These are phyloP conservation scores for Passer montanus DNA, from an alignment of 2,113 vertebrate genomes.

Conservation along the genomic window DNA sequence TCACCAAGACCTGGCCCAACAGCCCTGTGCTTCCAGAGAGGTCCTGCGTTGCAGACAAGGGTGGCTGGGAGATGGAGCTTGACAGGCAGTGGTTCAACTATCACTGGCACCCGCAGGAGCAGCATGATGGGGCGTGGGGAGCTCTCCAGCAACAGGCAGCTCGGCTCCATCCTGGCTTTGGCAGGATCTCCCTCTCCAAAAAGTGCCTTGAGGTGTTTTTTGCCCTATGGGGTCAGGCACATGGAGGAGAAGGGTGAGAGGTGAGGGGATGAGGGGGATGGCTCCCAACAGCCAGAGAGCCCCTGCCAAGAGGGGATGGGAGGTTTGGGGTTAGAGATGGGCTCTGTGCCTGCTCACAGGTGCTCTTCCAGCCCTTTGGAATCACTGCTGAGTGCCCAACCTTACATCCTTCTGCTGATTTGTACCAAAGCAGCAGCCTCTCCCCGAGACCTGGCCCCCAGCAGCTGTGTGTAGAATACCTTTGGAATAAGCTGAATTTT, in stretches of 20 bases:
- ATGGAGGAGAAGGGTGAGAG: accelerated
- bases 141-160: accelerated
- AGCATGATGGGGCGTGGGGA: accelerated
- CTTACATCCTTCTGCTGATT: not conserved
- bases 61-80: not conserved
- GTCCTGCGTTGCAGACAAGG: accelerated
- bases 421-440: not conserved
- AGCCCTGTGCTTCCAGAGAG: not conserved
- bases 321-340: not conserved
- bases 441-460: not conserved
- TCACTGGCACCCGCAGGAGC: not conserved
- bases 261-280: accelerated
- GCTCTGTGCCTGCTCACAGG: not conserved
- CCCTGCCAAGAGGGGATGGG: not conserved
- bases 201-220: not conserved
- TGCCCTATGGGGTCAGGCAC: not conserved
- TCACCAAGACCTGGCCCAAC: not conserved
- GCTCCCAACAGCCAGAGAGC: not conserved
- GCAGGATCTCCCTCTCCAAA: not conserved
- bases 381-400: not conserved
- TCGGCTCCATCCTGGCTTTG: not conserved
- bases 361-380: not conserved
- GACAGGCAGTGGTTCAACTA: not conserved
- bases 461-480: conserved; percentile 9
- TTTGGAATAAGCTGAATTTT: conserved; percentile 56